Conservation (phyloP, 2,888 invertebrate species). For the Sphaerophoria taeniata region DNA sequence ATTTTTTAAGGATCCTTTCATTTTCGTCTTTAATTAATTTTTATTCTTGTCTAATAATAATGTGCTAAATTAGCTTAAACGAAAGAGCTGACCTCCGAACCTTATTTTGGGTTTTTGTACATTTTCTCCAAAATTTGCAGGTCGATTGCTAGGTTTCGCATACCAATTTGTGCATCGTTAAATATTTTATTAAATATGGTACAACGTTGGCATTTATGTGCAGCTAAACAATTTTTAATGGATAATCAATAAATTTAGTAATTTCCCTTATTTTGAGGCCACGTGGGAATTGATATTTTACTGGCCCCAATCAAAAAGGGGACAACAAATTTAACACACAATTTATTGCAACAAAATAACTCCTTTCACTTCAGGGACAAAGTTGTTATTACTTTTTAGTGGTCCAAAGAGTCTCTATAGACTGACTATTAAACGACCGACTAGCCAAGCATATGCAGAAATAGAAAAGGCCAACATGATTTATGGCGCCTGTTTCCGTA, state of each 20-base stretch:
- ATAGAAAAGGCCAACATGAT: slow-evolving; percentile 32
- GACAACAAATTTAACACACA: slow-evolving; percentile 14
- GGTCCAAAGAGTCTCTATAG: background rate
- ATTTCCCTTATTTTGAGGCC: background rate
- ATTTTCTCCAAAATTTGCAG: background rate
- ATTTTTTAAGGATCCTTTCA: background rate
- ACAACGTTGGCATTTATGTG: too few relatives aligned
- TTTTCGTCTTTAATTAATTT: background rate
- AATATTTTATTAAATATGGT: too few relatives aligned
- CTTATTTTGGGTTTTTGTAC: background rate
- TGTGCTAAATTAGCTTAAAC: background rate
- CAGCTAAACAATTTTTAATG: too few relatives aligned
- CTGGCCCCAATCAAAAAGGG: slow-evolving; percentile 11
- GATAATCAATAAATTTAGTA: background rate
- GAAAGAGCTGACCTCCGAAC: background rate
- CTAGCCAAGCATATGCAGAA: background rate
- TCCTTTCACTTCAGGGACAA: slow-evolving; percentile 43
- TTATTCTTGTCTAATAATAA: background rate
- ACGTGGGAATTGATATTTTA: slow-evolving; percentile 10
- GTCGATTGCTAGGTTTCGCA: too few relatives aligned
- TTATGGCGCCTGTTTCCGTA: slow-evolving; percentile 39
- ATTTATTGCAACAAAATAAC: slow-evolving; percentile 2
- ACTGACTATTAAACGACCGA: background rate
- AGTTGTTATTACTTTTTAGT: background rate
- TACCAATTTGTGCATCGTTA: too few relatives aligned